Conservation (phyloP, 2,888 invertebrate species). For the Lucinisca nassula region DNA sequence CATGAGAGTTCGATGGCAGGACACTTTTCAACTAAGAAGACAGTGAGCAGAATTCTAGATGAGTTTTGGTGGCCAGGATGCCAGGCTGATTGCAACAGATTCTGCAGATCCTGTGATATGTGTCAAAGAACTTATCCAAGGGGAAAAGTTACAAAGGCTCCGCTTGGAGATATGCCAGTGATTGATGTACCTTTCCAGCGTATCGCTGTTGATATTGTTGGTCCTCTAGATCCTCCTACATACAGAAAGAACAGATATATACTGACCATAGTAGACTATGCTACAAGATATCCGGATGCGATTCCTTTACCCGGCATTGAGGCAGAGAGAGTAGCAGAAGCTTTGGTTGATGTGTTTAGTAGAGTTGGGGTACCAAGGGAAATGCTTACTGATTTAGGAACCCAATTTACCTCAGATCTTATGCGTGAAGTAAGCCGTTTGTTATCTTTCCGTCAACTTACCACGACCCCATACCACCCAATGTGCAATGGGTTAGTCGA, state of each 20-base stretch:
- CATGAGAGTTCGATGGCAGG: constrained; percentile 60
- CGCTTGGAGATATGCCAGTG: constrained; percentile 61
- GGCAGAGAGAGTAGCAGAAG: constrained; percentile 54
- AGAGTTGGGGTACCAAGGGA: constrained; percentile 52
- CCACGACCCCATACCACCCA: too few species aligned
- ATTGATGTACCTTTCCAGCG: constrained; percentile 66
- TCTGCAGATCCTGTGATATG: constrained; percentile 59
- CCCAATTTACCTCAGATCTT: constrained; percentile 69
- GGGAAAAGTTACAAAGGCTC: constrained; percentile 50
- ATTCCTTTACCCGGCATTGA: constrained; percentile 31
- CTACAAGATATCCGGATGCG: constrained; percentile 39
- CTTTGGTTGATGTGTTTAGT: constrained; percentile 39
- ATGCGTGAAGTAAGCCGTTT: constrained; percentile 65
- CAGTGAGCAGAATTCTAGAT: neutral
- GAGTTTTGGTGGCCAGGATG: constrained; percentile 69
- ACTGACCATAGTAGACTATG: constrained; percentile 61
- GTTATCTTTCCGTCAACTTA: too few species aligned
- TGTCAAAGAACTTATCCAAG: constrained; percentile 55
- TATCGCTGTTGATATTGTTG: constrained; percentile 63
- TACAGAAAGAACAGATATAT: constrained; percentile 50
- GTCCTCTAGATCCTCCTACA: constrained; percentile 47
- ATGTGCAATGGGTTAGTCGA: too few species aligned
- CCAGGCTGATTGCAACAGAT: constrained; percentile 39
- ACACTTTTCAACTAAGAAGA: constrained; percentile 1
- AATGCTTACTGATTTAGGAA: constrained; percentile 53